Evolutionary conservation across 1,140 invertebrate genomes (phyloP).

Genomic region (Gonioctena quinquepunctata): DNA sequence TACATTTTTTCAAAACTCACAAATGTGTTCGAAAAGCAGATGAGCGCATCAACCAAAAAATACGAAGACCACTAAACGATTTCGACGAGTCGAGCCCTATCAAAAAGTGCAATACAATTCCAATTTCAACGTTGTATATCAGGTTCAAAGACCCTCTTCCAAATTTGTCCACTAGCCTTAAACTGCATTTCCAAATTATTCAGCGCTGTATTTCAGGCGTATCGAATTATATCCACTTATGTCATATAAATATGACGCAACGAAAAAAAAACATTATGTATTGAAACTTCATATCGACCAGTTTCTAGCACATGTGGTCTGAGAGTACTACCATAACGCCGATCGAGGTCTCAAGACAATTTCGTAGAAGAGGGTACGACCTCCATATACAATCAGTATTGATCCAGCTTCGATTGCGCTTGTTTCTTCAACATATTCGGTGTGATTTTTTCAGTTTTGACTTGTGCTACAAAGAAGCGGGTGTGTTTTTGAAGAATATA

Average conservation of each 20-base stretch:
- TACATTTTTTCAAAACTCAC: too few relatives aligned
- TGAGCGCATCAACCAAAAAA: too few relatives aligned
- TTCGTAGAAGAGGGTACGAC: constrained; percentile 24
- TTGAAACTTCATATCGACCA: neutral
- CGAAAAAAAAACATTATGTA: neutral
- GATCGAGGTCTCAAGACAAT: constrained; percentile 26
- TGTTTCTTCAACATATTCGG: neutral
- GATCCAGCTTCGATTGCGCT: constrained; percentile 23
- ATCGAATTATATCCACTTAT: neutral
- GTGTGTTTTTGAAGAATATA: too few relatives aligned
- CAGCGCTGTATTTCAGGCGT: neutral
- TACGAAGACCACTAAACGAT: too few relatives aligned
- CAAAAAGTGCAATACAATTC: too few relatives aligned
- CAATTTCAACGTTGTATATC: too few relatives aligned
- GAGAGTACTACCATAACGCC: neutral
- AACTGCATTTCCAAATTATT: too few relatives aligned
- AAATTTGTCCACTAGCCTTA: too few relatives aligned
- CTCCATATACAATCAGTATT: constrained; percentile 28
- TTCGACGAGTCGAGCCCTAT: too few relatives aligned
- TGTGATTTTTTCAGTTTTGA: neutral
- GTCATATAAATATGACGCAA: neutral
- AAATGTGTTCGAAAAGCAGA: too few relatives aligned
- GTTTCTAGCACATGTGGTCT: constrained; percentile 10
- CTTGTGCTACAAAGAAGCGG: too few relatives aligned
- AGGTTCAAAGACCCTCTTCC: too few relatives aligned